Percentiles rank a stretch among this genome's conserved stretches.
Evolutionary conservation across 2,888 invertebrate genomes (phyloP).

Genomic region (Eurytoma adleriae): DNA sequence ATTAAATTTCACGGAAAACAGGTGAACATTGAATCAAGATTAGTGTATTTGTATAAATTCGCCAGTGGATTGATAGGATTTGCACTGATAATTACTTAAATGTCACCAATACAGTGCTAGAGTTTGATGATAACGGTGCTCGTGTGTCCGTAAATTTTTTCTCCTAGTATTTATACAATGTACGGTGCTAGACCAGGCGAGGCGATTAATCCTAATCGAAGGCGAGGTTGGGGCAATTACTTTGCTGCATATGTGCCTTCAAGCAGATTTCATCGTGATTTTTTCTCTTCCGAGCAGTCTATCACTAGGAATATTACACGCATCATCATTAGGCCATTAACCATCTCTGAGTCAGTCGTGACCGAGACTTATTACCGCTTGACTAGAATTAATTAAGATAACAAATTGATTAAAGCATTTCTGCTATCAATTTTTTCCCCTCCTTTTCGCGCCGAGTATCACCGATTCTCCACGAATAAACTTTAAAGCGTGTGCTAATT

Average conservation of each 20-base stretch:
- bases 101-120: too few relatives aligned
- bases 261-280: conserved; percentile 20
- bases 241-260: not conserved
- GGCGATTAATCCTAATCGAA: conserved; percentile 43
- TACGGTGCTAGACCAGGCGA: conserved; percentile 3
- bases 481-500: too few relatives aligned
- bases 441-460: too few relatives aligned
- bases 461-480: too few relatives aligned
- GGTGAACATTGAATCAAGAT: too few relatives aligned
- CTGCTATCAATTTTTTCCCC: not conserved
- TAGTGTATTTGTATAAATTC: too few relatives aligned
- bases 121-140: not conserved
- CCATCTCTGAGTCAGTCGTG: not conserved
- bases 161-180: too few relatives aligned
- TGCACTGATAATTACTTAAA: too few relatives aligned
- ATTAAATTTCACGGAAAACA: too few relatives aligned
- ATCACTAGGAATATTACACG: conserved; percentile 15
- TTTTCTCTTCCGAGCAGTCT: not conserved
- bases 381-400: conserved; percentile 21
- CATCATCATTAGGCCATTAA: conserved; percentile 29
- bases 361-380: not conserved
- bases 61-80: too few relatives aligned
- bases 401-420: not conserved
- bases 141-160: too few relatives aligned
- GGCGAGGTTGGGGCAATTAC: conserved; percentile 35